Conservation (phyloP, 1,140 invertebrate species). For the Pseudomyrmex flavicornis region DNA sequence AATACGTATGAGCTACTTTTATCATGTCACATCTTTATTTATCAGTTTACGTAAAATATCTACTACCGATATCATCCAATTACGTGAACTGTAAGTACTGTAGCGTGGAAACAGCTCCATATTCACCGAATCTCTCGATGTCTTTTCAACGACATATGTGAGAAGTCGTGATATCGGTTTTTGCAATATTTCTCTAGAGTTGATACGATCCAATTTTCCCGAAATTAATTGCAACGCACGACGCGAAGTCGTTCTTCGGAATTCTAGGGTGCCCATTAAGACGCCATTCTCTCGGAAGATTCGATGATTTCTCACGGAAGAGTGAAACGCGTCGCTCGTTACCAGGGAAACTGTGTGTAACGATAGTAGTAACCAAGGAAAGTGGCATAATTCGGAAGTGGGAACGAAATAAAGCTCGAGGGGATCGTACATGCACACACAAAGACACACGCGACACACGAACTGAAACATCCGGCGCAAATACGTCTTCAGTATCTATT, state of each 20-base stretch:
- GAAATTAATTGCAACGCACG: constrained; percentile 27
- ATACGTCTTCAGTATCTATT: constrained; percentile 8
- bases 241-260: not conserved
- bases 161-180: not conserved
- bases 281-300: constrained; percentile 23
- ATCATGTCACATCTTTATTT: no score
- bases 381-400: constrained; percentile 54
- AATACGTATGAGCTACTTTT: not conserved
- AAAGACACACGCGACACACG: constrained; percentile 4
- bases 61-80: constrained; percentile 14
- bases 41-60: no score
- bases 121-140: no score
- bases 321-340: constrained; percentile 18
- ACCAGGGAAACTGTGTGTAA: constrained; percentile 8
- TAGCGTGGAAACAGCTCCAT: no score
- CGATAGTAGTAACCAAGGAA: constrained; percentile 24
- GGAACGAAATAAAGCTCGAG: constrained; percentile 1
- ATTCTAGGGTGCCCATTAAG: constrained; percentile 9
- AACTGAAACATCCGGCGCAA: constrained; percentile 6
- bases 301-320: not conserved
- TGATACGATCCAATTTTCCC: constrained; percentile 36
- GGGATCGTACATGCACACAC: constrained; percentile 9
- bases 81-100: constrained; percentile 9
- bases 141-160: no score
- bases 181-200: constrained; percentile 21